Conservation (phyloP, 1,140 invertebrate genomes). For the Drosophila triauraria region DNA sequence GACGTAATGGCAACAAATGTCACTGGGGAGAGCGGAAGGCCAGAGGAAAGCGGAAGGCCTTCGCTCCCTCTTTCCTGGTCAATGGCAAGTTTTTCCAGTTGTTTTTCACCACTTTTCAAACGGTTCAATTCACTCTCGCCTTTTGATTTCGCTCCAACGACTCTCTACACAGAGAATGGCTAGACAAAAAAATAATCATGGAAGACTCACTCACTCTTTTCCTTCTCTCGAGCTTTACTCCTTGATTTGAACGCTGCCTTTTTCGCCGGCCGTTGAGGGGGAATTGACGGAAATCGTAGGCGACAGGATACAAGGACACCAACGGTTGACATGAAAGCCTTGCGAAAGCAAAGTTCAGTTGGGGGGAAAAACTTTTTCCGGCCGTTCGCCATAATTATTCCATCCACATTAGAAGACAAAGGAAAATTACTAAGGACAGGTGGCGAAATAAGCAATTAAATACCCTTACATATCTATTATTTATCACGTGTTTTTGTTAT, state of each 20-base stretch:
- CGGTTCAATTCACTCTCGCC: conserved; percentile 46
- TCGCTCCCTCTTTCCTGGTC: neutral
- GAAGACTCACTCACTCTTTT: conserved; percentile 9
- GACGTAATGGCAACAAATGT: conserved; percentile 79
- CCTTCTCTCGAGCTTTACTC: conserved; percentile 11
- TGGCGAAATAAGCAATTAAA: neutral
- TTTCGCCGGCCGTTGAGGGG: conserved; percentile 1
- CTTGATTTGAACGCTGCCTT: conserved; percentile 15
- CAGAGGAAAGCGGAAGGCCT: neutral
- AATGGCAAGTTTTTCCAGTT: conserved; percentile 55
- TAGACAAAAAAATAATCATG: conserved; percentile 8
- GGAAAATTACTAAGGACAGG: neutral
- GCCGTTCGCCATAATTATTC: neutral
- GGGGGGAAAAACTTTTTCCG: neutral
- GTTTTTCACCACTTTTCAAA: conserved; percentile 58
- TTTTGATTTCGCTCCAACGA: conserved; percentile 46
- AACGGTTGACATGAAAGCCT: conserved; percentile 25
- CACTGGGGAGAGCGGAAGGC: conserved; percentile 43
- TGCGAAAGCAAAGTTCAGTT: neutral
- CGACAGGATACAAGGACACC: conserved; percentile 29
- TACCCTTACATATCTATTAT: no score
- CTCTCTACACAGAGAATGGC: conserved; percentile 18
- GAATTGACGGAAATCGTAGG: conserved; percentile 23
- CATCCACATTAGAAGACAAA: neutral
- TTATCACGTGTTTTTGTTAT: no score